These are phyloP conservation scores for Phymorhynchus buccinoides DNA, from an alignment of 1,140 invertebrate species.

Conservation along the genomic window DNA sequence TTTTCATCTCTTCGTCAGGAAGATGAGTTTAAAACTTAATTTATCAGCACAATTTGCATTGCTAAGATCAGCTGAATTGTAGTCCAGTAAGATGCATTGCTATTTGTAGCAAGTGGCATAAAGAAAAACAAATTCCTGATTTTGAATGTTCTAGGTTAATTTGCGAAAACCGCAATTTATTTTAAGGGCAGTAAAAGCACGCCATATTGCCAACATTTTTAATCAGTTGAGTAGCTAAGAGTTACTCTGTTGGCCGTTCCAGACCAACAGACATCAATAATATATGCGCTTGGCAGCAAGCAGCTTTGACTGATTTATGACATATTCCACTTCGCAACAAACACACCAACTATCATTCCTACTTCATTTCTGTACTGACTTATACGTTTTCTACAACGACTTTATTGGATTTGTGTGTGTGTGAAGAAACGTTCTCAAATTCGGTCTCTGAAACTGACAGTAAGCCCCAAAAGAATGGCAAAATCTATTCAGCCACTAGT, in stretches of 20 bases:
- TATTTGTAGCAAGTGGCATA: not conserved
- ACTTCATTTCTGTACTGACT: no score
- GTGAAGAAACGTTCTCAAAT: not conserved
- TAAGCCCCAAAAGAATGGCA: not conserved
- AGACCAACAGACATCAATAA: constrained; percentile 2
- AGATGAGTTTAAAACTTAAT: no score
- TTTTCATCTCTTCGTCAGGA: no score
- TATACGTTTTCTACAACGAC: not conserved
- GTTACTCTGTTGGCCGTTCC: not conserved
- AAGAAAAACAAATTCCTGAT: not conserved
- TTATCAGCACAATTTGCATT: no score
- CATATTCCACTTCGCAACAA: not conserved
- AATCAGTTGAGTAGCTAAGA: no score
- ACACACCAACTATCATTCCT: not conserved
- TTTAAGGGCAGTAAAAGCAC: not conserved
- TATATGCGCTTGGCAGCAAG: not conserved
- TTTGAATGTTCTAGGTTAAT: not conserved
- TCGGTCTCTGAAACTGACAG: not conserved
- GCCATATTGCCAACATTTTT: not conserved
- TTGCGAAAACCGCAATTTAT: not conserved
- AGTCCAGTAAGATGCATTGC: no score
- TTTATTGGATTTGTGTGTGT: not conserved
- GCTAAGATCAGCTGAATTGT: no score
- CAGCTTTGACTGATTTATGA: not conserved
- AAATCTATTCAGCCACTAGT: not conserved